Percentiles rank a stretch among this genome's conserved stretches.
Evolutionary conservation across 2,797 vertebrate genomes (phyloP).

Genomic region (Ctenosaura bakeri): DNA sequence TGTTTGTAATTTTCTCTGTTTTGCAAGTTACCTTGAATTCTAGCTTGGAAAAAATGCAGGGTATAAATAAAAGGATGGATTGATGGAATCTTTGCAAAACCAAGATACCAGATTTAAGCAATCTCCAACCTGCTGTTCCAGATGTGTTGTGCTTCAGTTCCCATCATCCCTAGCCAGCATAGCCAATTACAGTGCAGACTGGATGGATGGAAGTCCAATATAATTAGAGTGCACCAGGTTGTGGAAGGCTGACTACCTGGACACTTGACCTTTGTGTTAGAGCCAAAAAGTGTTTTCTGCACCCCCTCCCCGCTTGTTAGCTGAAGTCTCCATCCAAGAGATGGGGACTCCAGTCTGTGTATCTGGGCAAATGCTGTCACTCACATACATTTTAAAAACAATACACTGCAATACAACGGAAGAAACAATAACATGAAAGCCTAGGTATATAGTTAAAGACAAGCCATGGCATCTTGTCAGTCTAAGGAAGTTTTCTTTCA

Average conservation of each 20-base stretch:
- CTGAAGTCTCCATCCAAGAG: neutral
- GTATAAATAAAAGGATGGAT: too few relatives aligned
- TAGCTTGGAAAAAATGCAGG: too few relatives aligned
- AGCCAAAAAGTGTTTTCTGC: slow-evolving; percentile 14
- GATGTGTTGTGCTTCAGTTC: neutral
- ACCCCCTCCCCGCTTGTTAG: neutral
- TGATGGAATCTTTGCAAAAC: neutral
- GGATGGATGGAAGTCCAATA: neutral
- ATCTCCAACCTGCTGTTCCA: neutral
- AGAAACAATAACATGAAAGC: neutral
- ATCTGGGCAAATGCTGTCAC: neutral
- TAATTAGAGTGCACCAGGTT: neutral
- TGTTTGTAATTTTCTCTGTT: too few relatives aligned
- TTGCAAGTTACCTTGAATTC: too few relatives aligned
- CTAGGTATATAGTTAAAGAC: neutral
- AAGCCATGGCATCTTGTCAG: neutral
- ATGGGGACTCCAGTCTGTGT: neutral
- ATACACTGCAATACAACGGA: neutral
- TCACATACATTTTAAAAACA: neutral
- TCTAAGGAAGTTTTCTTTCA: neutral
- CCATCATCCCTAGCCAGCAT: neutral
- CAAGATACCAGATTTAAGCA: neutral
- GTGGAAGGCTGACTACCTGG: neutral
- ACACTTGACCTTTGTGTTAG: slow-evolving; percentile 30
- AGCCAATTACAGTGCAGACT: neutral